Percentiles rank a stretch among this genome's conserved stretches.
These are phyloP conservation scores for Ectropis grisescens DNA, from an alignment of 1,140 invertebrate species.

Conservation along the genomic window DNA sequence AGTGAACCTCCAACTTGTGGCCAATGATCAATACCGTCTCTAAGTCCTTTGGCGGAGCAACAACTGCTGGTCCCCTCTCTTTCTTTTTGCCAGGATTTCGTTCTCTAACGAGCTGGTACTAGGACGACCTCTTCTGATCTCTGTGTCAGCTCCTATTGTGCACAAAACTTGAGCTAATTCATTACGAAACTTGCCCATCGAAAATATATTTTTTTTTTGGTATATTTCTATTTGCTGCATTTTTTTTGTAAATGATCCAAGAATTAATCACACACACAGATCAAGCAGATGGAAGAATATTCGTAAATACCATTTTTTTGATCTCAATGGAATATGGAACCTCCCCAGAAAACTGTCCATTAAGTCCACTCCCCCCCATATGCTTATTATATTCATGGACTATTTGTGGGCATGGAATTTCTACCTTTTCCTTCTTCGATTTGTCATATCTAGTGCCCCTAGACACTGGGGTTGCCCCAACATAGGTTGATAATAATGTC, in stretches of 20 bases:
- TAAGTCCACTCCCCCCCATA: slow-evolving; percentile 43
- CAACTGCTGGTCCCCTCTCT: too few species aligned
- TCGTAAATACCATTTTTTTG: slow-evolving; percentile 33
- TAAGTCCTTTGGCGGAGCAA: too few species aligned
- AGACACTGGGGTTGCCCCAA: too few species aligned
- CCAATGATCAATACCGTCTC: too few species aligned
- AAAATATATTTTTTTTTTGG: slow-evolving; percentile 23
- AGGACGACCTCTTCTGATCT: slow-evolving; percentile 38
- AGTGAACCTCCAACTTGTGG: too few species aligned
- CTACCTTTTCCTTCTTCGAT: too few species aligned
- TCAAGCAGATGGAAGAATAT: slow-evolving; percentile 35
- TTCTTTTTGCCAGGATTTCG: slow-evolving; percentile 22
- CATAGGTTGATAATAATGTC: too few species aligned
- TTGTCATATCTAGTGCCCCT: too few species aligned
- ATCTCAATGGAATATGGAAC: slow-evolving; percentile 35
- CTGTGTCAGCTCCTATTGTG: slow-evolving; percentile 22
- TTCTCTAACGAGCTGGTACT: slow-evolving; percentile 23
- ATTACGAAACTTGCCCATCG: slow-evolving; percentile 28
- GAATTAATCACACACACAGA: slow-evolving; percentile 29
- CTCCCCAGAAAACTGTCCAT: slow-evolving; percentile 56
- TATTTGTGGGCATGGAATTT: too few species aligned
- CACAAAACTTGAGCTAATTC: slow-evolving; percentile 28
- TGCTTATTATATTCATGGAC: too few species aligned
- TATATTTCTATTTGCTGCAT: too few species aligned
- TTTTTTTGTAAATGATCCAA: slow-evolving; percentile 35